Evolutionary conservation across 2,888 invertebrate species (phyloP).

Genomic region (Anthophora plumipes): DNA sequence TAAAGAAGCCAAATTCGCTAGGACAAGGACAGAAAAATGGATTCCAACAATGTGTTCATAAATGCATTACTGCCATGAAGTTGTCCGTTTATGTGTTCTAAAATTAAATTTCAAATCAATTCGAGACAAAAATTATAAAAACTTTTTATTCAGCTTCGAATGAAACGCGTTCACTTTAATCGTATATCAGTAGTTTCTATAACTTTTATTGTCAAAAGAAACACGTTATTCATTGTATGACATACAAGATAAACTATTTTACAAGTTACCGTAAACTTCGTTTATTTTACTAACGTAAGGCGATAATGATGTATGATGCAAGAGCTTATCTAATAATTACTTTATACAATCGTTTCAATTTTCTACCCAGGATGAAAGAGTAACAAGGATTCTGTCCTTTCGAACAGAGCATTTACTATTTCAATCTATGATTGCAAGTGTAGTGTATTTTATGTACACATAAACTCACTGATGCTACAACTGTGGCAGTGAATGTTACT

Average conservation of each 20-base stretch:
- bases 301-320: neutral
- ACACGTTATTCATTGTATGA: neutral
- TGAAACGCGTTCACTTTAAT: neutral
- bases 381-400: slow-evolving; percentile 7
- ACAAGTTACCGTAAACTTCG: slow-evolving; percentile 4
- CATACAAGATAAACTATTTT: neutral
- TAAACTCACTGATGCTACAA: slow-evolving; percentile 18
- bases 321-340: neutral
- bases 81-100: slow-evolving; percentile 28
- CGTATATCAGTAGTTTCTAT: neutral
- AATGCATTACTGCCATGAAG: slow-evolving; percentile 25
- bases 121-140: neutral
- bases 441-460: slow-evolving; percentile 36
- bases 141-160: slow-evolving; percentile 32
- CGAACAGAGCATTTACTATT: slow-evolving; percentile 32
- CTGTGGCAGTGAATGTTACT: slow-evolving; percentile 22
- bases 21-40: slow-evolving; percentile 43
- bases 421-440: neutral
- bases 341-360: neutral
- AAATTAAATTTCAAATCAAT: slow-evolving; percentile 31
- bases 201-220: slow-evolving; percentile 2
- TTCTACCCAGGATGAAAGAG: slow-evolving; percentile 8
- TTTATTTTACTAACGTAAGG: neutral
- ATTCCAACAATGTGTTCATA: slow-evolving; percentile 46
- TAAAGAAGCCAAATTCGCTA: neutral